A percentile compares a stretch with the other conserved stretches of the same genome.
These are phyloP conservation scores for Nematopogon swammerdamellus DNA, from an alignment of 2,888 invertebrate genomes.

Conservation along the genomic window DNA sequence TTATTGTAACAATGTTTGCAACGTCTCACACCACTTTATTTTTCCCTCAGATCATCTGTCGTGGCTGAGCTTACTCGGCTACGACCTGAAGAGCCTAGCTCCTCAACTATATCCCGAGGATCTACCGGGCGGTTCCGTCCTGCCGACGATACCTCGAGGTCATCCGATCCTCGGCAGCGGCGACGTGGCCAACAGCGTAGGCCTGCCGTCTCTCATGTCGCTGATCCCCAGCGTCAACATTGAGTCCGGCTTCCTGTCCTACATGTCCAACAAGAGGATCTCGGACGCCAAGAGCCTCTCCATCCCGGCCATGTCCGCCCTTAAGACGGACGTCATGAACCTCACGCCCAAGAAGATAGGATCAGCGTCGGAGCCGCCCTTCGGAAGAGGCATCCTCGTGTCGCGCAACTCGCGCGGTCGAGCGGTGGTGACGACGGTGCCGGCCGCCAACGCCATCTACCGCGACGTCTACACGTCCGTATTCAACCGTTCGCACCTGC, in stretches of 20 bases:
- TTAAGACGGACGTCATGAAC: slow-evolving; percentile 76
- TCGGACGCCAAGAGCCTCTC: slow-evolving; percentile 73
- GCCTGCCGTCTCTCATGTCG: slow-evolving; percentile 61
- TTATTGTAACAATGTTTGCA: too few relatives aligned
- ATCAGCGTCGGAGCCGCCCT: slow-evolving; percentile 83
- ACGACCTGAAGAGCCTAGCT: slow-evolving; percentile 79
- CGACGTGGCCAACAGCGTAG: slow-evolving; percentile 46
- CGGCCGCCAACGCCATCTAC: slow-evolving; percentile 87
- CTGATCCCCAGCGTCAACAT: slow-evolving; percentile 68
- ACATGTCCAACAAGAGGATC: slow-evolving; percentile 74
- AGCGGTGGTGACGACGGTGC: slow-evolving; percentile 82
- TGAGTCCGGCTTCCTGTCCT: slow-evolving; percentile 80
- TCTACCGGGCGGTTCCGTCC: slow-evolving; percentile 63
- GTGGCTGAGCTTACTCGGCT: slow-evolving; percentile 84
- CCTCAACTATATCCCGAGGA: slow-evolving; percentile 80
- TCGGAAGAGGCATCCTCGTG: slow-evolving; percentile 83
- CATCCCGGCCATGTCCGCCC: slow-evolving; percentile 74
- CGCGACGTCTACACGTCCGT: slow-evolving; percentile 90
- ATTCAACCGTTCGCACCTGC: slow-evolving; percentile 82
- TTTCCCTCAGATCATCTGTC: slow-evolving; percentile 84
- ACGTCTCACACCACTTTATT: too few relatives aligned
- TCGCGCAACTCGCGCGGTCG: slow-evolving; percentile 75
- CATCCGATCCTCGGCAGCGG: slow-evolving; percentile 56
- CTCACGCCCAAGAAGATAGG: slow-evolving; percentile 73
- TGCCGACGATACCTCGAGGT: slow-evolving; percentile 59